Conservation (phyloP, 2,888 invertebrate species). For the Argyresthia goedartella region DNA sequence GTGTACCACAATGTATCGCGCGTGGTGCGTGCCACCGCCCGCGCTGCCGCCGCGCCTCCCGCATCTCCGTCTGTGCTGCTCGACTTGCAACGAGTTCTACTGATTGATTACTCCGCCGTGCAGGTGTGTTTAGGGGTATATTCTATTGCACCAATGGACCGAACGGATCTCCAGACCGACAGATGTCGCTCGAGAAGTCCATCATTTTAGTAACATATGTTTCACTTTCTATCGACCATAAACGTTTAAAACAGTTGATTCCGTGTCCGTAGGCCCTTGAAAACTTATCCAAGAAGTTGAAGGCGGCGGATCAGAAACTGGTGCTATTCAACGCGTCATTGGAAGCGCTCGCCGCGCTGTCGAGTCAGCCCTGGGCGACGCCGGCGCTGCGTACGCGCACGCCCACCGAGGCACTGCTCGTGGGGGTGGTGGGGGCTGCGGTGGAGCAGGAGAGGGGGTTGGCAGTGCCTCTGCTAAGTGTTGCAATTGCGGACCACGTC, state of each 20-base stretch:
- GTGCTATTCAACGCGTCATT: conserved; percentile 50
- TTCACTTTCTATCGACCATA: no score
- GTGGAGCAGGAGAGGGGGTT: conserved; percentile 3
- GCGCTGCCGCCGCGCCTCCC: conserved; percentile 23
- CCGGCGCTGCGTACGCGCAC: conserved; percentile 20
- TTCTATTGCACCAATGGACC: no score
- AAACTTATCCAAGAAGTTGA: conserved; percentile 66
- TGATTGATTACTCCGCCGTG: conserved; percentile 76
- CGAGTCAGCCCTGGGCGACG: conserved; percentile 17
- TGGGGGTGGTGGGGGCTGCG: background rate
- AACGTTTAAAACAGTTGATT: background rate
- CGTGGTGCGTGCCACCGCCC: conserved; percentile 58
- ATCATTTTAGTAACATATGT: no score
- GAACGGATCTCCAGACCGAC: no score
- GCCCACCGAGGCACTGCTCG: conserved; percentile 6
- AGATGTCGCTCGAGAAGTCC: no score
- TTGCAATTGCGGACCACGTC: no score
- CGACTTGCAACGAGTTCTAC: conserved; percentile 59
- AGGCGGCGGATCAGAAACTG: conserved; percentile 56
- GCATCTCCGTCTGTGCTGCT: conserved; percentile 30
- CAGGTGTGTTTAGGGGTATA: background rate
- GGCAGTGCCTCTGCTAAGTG: background rate
- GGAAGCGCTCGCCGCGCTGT: conserved; percentile 22
- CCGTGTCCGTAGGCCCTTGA: conserved; percentile 65
- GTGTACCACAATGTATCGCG: conserved; percentile 80